Evolutionary conservation across 2,888 invertebrate genomes (phyloP), one percentile per base, ranked within the genome.

Genomic region (Magallana nippona): DNA sequence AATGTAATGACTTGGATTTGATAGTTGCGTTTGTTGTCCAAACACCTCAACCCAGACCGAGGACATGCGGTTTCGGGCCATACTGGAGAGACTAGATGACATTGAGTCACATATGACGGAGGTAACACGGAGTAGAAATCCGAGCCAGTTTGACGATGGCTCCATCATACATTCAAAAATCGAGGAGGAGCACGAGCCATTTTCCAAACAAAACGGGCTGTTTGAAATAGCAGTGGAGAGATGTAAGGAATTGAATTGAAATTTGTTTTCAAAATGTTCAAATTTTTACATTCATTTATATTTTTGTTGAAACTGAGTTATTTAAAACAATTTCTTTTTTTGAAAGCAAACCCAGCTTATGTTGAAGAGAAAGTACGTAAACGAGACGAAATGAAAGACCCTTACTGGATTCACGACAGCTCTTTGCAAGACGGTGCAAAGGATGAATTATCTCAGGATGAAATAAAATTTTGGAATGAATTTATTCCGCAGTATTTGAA

Each of bases 381-480:
- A 55, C 85, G 88, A 10, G 87, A 90, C 78, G 87, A 87, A 17
- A 71, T 90, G 77, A 77, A 32, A 15, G 84, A 90, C 71, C 90
- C 90, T 0, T 87, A 83, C 79, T 91, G 91, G 91, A 87, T 89
- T 22, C 78, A 87, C 10, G 91, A 91, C 27, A 79, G 82, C 10
- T 88, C 88, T 55, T 81, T 91, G 1, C 86, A 82, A 63, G 82
- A 88, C 11, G 87, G 89, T 0, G 85, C 79, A 0, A 81, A 63
- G 1, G 88, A 88, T 55, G 80, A n/a, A 2, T 83, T 90, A 27
- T 58, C 77, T 19, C 32, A 78, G 2, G 86, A 88, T n/a, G 99
- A 99, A 95, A 95, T 96, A 85, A 95, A 95, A 83, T 99, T 99
- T 95, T 99, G 99, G 99, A 97, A 96, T 93, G 98, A 98, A 91